Base-by-base conservation (phyloP, 2,888 invertebrate species). In the Meiosimyza decipiens region DNA sequence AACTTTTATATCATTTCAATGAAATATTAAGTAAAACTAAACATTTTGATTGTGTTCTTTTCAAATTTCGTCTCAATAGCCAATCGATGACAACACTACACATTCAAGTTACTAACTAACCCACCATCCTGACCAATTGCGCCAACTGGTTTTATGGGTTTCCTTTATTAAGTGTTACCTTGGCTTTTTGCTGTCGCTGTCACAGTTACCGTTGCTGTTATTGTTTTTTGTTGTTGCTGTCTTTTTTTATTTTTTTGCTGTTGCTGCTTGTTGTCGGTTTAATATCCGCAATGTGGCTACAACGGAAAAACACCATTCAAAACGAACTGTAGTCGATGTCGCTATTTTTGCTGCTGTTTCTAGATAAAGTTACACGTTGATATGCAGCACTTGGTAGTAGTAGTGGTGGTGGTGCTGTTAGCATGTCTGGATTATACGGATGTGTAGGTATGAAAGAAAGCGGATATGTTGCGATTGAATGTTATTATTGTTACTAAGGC, bases 131-230 rank as follows among this genome's bases (percentile, higher is more conserved):
- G 60, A n/a, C 47, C 40, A 40, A 16, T 62, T 62, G 28, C 40
- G 16, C 13, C 50, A 16, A 28, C 15, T 64, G 40, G 40, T 40
- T 40, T 51, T 51, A 22, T 51, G 11, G 22, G 15, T 64, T 22
- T 64, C 16, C 64, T 50, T 64, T 64, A 64, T 64, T 64, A 50
- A 64, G 64, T 64, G 64, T 64, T 49, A 51, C 64, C 40, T 18
- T 22, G 12, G 18, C 18, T 12, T 66, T 54, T 15, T 47, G 63
- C 16, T 55, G 11, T 55, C 33, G 47, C 11, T 55, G 49, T 64
- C 52, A 7, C 57, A 55, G 67, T 64, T 50, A 50, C 50, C 15
- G 13, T 16, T 50, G 22, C 11, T 64, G 49, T 13, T 47, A 28
- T 52, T 66, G 52, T 66, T 66, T 28, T n/a, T 66, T 66, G 54